Evolutionary conservation across 2,888 invertebrate species (phyloP).

Genomic region (Diaprepes abbreviatus): DNA sequence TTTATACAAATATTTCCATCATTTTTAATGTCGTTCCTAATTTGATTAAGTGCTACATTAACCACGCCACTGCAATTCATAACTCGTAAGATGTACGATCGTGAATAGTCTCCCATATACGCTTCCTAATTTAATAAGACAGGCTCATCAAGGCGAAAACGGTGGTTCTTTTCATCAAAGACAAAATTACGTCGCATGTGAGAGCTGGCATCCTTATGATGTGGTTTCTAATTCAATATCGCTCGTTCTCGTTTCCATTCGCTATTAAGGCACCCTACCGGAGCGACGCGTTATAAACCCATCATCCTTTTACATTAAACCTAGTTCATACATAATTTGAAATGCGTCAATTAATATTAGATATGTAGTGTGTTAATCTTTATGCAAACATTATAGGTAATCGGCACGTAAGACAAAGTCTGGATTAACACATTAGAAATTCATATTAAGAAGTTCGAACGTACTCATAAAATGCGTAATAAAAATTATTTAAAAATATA

Average conservation of each 20-base stretch:
- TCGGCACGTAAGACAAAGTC: neutral
- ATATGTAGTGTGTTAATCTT: conserved; percentile 15
- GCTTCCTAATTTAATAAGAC: conserved; percentile 41
- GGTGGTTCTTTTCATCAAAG: conserved; percentile 44
- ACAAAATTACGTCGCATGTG: conserved; percentile 35
- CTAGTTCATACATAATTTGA: conserved; percentile 5
- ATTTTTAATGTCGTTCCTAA: too few relatives aligned
- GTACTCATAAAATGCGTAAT: too few relatives aligned
- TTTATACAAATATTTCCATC: too few relatives aligned
- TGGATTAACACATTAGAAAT: neutral
- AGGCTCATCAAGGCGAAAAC: conserved; percentile 40
- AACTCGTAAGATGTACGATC: conserved; percentile 17
- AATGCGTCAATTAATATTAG: conserved; percentile 17
- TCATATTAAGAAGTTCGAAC: too few relatives aligned
- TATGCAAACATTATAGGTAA: conserved; percentile 12
- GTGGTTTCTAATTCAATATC: conserved; percentile 46
- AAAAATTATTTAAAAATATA: too few relatives aligned
- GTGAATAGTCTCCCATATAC: conserved; percentile 37
- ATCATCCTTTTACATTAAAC: conserved; percentile 26
- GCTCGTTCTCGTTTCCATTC: conserved; percentile 27
- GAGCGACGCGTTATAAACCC: conserved; percentile 29
- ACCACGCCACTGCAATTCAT: conserved; percentile 5
- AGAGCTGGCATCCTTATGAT: conserved; percentile 38
- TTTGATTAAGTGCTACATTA: neutral
- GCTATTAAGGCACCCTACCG: conserved; percentile 26